Evolutionary conservation across 1,140 invertebrate genomes (phyloP).

Genomic region (Hycleus phaleratus): DNA sequence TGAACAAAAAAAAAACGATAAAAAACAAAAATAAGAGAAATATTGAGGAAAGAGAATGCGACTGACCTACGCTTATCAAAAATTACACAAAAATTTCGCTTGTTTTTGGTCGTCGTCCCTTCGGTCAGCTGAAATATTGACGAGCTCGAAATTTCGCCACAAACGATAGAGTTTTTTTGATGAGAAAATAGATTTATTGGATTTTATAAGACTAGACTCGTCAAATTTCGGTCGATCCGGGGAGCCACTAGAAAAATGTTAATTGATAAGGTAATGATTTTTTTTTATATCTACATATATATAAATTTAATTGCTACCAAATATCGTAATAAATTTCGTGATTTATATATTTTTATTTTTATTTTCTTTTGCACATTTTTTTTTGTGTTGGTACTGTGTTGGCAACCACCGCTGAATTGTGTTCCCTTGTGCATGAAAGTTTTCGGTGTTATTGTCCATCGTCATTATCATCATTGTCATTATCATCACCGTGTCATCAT

Average conservation of each 20-base stretch:
- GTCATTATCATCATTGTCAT: conserved; percentile 29
- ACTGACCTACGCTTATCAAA: conserved; percentile 34
- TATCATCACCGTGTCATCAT: conserved; percentile 3
- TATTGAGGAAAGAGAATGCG: conserved; percentile 11
- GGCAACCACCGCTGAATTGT: conserved; percentile 19
- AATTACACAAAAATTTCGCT: conserved; percentile 18
- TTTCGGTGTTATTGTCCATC: conserved; percentile 25
- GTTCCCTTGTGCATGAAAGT: conserved; percentile 23
- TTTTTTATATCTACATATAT: conserved; percentile 32
- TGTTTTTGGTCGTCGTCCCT: conserved; percentile 25
- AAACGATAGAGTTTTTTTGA: background rate
- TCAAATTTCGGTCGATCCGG: conserved; percentile 19
- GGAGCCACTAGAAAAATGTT: conserved; percentile 31
- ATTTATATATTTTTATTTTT: conserved; percentile 38
- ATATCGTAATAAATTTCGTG: conserved; percentile 42
- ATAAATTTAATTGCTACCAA: conserved; percentile 38
- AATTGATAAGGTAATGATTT: conserved; percentile 30
- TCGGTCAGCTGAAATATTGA: conserved; percentile 20
- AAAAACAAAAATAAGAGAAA: background rate
- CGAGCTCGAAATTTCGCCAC: background rate
- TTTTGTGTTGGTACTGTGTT: conserved; percentile 2
- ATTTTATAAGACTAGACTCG: conserved; percentile 30
- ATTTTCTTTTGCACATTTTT: conserved; percentile 29
- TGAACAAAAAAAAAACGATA: background rate
- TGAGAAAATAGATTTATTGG: background rate